These are phyloP conservation scores for Polypterus senegalus DNA, from an alignment of 2,113 vertebrate genomes.

Conservation along the genomic window DNA sequence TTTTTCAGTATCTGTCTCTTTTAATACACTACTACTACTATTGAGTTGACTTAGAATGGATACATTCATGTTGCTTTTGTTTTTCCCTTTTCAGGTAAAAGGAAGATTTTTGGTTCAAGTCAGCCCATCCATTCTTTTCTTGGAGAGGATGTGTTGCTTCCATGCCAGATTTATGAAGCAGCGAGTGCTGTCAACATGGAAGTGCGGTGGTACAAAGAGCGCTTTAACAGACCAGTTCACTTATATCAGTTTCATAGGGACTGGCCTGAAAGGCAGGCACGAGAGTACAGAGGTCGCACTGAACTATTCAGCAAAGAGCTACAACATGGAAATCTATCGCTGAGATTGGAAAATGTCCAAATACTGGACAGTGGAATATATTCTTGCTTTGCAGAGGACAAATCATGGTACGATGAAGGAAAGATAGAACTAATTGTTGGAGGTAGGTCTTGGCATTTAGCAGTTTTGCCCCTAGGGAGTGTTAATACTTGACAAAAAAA, in stretches of 20 bases:
- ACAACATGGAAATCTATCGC: background rate
- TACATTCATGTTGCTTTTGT: too few species aligned
- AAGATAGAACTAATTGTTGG: background rate
- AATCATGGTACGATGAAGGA: background rate
- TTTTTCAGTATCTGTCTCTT: too few species aligned
- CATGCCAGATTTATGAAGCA: background rate
- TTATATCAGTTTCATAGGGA: background rate
- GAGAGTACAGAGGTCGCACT: background rate
- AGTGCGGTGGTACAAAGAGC: background rate
- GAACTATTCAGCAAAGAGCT: background rate
- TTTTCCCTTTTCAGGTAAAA: too few species aligned
- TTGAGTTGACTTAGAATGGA: too few species aligned
- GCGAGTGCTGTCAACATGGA: slow-evolving; percentile 2
- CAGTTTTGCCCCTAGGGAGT: too few species aligned
- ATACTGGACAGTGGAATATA: slow-evolving; percentile 5
- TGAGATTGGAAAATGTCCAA: background rate
- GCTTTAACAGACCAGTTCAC: background rate
- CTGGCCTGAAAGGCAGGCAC: background rate
- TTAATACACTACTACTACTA: too few species aligned
- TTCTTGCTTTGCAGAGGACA: background rate
- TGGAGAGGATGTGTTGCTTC: background rate
- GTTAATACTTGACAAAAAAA: too few species aligned
- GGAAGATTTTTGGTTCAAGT: background rate
- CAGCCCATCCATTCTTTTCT: background rate
- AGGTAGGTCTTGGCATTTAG: slow-evolving; percentile 3